phyloP scores from a whole-genome alignment of 37 sponge, comb jelly and placozoan genomes.

The Oscarella lobularis region DNA sequence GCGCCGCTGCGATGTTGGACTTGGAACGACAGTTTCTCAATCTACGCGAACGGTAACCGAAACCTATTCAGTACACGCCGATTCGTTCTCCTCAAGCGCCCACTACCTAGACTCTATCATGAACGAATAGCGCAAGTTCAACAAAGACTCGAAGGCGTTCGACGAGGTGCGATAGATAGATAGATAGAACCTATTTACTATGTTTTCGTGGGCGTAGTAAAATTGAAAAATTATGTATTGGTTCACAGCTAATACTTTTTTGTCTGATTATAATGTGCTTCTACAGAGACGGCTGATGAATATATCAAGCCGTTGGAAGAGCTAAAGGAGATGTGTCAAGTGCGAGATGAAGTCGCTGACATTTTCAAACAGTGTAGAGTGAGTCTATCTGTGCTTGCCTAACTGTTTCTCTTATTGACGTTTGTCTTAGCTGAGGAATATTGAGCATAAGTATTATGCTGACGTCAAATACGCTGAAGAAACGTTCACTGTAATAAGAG shows the following conservation, averaged over 20 bases:
- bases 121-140: constrained; percentile 3
- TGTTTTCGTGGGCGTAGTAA: too few species aligned
- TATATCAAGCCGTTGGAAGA: constrained; percentile 1
- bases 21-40: neutral
- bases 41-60: neutral
- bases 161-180: neutral
- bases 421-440: too few species aligned
- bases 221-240: neutral
- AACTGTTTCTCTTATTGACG: too few species aligned
- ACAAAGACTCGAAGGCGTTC: constrained; percentile 2
- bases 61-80: neutral
- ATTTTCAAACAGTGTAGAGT: constrained; percentile 4
- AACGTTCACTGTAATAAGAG: too few species aligned
- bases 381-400: neutral
- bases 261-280: neutral
- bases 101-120: neutral
- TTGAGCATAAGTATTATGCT: too few species aligned
- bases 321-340: constrained; percentile 1
- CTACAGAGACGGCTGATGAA: constrained; percentile 4
- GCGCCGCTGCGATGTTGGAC: neutral
- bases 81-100: neutral
- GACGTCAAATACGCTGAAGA: too few species aligned
- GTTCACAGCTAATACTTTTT: neutral
- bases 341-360: constrained; percentile 7
- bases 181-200: too few species aligned